Evolutionary conservation across 2,888 invertebrate genomes (phyloP).

Genomic region (Notodonta ziczac): DNA sequence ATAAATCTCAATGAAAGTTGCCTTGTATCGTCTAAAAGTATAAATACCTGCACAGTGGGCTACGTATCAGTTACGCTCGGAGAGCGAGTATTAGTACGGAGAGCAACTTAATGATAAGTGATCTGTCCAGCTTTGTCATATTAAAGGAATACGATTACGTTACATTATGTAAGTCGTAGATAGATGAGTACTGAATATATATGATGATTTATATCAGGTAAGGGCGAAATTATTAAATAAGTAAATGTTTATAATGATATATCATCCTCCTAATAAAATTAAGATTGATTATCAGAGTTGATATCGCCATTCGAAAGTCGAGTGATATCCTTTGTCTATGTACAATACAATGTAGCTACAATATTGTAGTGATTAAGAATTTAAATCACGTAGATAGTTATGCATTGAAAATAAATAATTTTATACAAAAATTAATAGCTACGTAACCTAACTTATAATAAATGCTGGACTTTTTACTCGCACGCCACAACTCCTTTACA

Average conservation of each 20-base stretch:
- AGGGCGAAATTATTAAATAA: constrained; percentile 16
- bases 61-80: constrained; percentile 20
- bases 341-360: no score
- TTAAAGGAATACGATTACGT: constrained; percentile 19
- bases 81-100: constrained; percentile 24
- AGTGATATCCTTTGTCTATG: constrained; percentile 34
- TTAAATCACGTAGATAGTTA: constrained; percentile 36
- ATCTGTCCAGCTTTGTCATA: constrained; percentile 33
- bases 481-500: constrained; percentile 59
- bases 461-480: constrained; percentile 78
- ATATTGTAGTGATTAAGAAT: constrained; percentile 30
- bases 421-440: constrained; percentile 57
- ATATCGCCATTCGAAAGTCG: constrained; percentile 29
- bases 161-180: constrained; percentile 12
- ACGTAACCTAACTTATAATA: constrained; percentile 50
- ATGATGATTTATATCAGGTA: constrained; percentile 29
- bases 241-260: constrained; percentile 1
- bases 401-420: constrained; percentile 46
- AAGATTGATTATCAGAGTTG: constrained; percentile 36
- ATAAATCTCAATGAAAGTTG: constrained; percentile 31
- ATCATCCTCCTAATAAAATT: constrained; percentile 22
- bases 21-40: constrained; percentile 40
- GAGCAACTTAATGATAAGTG: constrained; percentile 15
- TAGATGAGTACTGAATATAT: constrained; percentile 24
- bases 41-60: constrained; percentile 33